Conservation (phyloP, 2,113 vertebrate species). For the Pavo muticus region DNA sequence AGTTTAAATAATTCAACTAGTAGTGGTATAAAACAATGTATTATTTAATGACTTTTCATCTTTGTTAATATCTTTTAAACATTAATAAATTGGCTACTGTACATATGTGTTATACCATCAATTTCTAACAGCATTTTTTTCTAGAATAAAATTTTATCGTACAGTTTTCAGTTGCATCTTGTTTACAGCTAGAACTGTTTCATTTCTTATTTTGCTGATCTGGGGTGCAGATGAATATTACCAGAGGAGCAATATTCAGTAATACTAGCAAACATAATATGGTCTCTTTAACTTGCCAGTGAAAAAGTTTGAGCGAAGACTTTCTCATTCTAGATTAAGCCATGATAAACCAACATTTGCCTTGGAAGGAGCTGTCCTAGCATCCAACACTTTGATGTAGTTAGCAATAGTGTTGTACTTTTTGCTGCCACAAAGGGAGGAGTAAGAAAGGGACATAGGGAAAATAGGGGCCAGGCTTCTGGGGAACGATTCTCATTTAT, state of each 20-base stretch:
- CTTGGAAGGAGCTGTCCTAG: neutral
- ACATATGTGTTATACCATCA: constrained; percentile 41
- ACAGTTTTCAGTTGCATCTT: constrained; percentile 31
- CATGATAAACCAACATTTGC: neutral
- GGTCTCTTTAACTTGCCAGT: neutral
- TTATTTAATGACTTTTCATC: neutral
- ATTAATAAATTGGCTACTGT: constrained; percentile 58
- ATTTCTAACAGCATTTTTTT: constrained; percentile 20
- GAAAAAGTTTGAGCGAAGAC: neutral
- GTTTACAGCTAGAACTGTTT: constrained; percentile 1
- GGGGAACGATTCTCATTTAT: neutral
- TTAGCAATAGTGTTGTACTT: neutral
- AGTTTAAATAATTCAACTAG: neutral
- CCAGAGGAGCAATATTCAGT: neutral
- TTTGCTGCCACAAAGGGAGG: neutral
- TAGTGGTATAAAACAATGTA: neutral
- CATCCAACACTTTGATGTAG: neutral
- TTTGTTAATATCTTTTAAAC: constrained; percentile 28
- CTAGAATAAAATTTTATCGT: constrained; percentile 47
- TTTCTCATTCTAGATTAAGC: neutral
- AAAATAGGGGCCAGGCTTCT: neutral
- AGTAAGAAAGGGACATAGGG: neutral
- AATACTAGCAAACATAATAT: neutral
- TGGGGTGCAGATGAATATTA: neutral
- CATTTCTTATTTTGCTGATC: constrained; percentile 10